Percentiles rank a stretch among this genome's conserved stretches.
Evolutionary conservation across 2,113 vertebrate genomes (phyloP).

Genomic region (Corythoichthys haematopterus): DNA sequence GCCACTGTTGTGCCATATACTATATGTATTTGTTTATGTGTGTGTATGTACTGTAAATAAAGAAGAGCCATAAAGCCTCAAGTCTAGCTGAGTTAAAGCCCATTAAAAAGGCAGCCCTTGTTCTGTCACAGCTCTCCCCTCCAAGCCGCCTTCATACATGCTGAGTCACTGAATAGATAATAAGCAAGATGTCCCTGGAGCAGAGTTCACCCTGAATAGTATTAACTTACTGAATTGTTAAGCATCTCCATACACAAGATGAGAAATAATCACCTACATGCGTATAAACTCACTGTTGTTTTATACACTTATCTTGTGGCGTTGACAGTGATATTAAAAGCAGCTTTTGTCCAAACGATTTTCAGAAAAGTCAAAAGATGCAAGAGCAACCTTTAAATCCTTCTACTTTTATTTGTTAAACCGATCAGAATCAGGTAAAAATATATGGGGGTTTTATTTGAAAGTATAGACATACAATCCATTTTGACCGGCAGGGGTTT

Average conservation of each 20-base stretch:
- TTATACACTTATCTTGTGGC: no score
- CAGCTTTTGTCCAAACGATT: no score
- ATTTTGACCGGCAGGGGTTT: no score
- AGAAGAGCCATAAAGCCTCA: constrained; percentile 16
- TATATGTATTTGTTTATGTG: neutral
- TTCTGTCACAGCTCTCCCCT: constrained; percentile 23
- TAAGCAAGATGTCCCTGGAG: constrained; percentile 34
- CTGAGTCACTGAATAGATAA: constrained; percentile 53
- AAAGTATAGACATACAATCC: no score
- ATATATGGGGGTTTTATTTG: no score
- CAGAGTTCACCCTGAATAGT: constrained; percentile 34
- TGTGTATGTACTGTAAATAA: neutral
- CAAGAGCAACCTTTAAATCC: no score
- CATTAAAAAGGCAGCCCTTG: constrained; percentile 41
- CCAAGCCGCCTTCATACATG: constrained; percentile 33
- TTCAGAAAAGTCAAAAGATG: no score
- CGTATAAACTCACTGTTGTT: neutral
- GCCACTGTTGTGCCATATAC: neutral
- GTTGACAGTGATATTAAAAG: no score
- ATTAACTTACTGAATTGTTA: constrained; percentile 21
- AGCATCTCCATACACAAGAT: constrained; percentile 23
- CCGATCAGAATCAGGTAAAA: no score
- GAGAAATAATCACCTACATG: constrained; percentile 10
- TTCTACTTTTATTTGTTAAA: no score
- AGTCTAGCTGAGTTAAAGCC: constrained; percentile 20